Conservation (phyloP, 2,797 vertebrate genomes). For the Furcifer pardalis region DNA sequence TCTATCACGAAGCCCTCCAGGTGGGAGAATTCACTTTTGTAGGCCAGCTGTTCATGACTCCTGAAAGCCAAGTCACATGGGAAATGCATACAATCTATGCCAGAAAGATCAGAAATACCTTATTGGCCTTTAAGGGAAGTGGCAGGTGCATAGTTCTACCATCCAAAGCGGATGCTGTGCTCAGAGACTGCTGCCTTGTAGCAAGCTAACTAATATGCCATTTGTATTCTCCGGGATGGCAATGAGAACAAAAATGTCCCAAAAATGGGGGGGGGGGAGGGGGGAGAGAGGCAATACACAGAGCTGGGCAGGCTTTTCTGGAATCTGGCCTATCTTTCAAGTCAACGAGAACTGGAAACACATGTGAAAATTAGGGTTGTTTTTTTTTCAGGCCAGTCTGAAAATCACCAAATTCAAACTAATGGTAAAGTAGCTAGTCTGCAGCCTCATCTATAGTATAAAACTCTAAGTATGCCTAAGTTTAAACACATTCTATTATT, state of each 20-base stretch:
- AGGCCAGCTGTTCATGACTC: slow-evolving; percentile 22
- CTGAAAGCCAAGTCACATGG: slow-evolving; percentile 7
- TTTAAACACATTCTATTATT: neutral
- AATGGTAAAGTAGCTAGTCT: too few relatives aligned
- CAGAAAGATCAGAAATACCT: slow-evolving; percentile 17
- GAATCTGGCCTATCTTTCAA: too few relatives aligned
- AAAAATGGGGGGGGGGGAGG: too few relatives aligned
- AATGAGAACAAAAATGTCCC: neutral
- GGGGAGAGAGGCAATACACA: neutral
- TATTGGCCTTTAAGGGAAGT: neutral
- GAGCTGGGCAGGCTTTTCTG: too few relatives aligned
- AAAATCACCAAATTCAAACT: too few relatives aligned
- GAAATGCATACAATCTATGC: fast-evolving
- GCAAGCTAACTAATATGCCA: neutral
- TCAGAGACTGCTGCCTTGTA: neutral
- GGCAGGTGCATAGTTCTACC: slow-evolving; percentile 1
- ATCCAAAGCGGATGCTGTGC: neutral
- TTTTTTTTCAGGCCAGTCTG: too few relatives aligned
- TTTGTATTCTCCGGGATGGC: neutral
- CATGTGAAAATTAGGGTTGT: too few relatives aligned
- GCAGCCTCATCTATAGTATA: too few relatives aligned
- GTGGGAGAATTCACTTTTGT: slow-evolving; percentile 49
- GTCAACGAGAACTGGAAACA: too few relatives aligned
- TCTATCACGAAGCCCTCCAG: slow-evolving; percentile 50
- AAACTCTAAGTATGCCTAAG: neutral